Evolutionary conservation across 2,113 vertebrate genomes (phyloP).

Genomic region (Cyanoramphus novaezelandiae): DNA sequence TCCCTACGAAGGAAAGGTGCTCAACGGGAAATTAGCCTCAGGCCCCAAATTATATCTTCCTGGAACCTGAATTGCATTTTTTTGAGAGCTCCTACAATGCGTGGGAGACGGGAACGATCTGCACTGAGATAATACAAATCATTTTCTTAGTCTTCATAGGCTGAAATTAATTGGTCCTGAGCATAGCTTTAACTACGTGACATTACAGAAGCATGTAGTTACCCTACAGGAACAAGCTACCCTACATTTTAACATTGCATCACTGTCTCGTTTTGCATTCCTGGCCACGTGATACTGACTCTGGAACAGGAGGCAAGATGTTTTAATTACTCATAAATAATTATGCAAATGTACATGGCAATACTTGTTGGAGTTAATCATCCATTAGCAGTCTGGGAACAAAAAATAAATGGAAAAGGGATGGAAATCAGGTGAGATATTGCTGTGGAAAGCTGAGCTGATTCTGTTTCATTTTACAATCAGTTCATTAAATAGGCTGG

Average conservation of each 20-base stretch:
- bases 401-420: not conserved
- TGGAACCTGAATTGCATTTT: not conserved
- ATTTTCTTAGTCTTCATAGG: not conserved
- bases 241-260: not conserved
- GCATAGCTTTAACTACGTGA: not conserved
- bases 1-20: not conserved
- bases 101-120: not conserved
- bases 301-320: not conserved
- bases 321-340: conserved; percentile 32
- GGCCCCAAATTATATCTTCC: not conserved
- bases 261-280: not conserved
- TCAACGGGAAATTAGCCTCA: not conserved
- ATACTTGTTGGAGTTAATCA: not conserved
- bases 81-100: not conserved
- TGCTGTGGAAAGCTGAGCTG: not conserved
- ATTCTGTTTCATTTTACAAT: not conserved
- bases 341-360: not conserved
- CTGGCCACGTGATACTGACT: not conserved
- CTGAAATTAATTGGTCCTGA: conserved; percentile 14
- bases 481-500: not conserved
- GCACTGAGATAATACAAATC: conserved; percentile 3
- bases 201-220: not conserved
- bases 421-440: not conserved
- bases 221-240: not conserved
- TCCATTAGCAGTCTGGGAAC: not conserved